Percentiles rank a stretch among this genome's conserved stretches.
These are phyloP conservation scores for Aphelinus atriplicis DNA, from an alignment of 1,140 invertebrate species.

Conservation along the genomic window DNA sequence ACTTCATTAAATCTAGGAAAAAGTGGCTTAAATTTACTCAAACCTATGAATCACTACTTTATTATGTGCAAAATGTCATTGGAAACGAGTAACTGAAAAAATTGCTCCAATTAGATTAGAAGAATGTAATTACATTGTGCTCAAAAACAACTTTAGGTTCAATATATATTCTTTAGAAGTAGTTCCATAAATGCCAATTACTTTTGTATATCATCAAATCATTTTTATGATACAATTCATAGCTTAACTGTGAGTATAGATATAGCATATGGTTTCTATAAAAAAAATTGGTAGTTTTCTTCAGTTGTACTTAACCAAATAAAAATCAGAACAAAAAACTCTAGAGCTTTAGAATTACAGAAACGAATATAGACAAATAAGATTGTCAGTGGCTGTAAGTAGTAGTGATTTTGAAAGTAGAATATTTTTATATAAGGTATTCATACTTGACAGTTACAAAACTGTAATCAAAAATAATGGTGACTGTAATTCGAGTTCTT, in stretches of 20 bases:
- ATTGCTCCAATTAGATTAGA: background rate
- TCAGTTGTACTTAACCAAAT: constrained; percentile 39
- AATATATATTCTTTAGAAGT: constrained; percentile 6
- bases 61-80: constrained; percentile 1
- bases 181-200: constrained; percentile 22
- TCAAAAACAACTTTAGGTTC: background rate
- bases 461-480: constrained; percentile 26
- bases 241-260: constrained; percentile 9
- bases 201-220: constrained; percentile 18
- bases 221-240: constrained; percentile 9
- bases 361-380: constrained; percentile 24
- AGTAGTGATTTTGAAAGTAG: constrained; percentile 32
- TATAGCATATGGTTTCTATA: constrained; percentile 18
- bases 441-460: constrained; percentile 17
- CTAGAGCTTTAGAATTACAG: constrained; percentile 21
- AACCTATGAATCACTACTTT: background rate
- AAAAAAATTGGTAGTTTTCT: constrained; percentile 28
- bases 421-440: constrained; percentile 34
- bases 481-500: constrained; percentile 34
- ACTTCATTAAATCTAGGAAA: too few relatives aligned
- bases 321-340: constrained; percentile 5
- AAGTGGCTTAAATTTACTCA: background rate
- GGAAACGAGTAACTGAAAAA: background rate
- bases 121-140: background rate
- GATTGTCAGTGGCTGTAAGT: constrained; percentile 18